A percentile compares a stretch with the other conserved stretches of the same genome.
phyloP scores from a whole-genome alignment of 1,140 invertebrate genomes.

The Maconellicoccus hirsutus region DNA sequence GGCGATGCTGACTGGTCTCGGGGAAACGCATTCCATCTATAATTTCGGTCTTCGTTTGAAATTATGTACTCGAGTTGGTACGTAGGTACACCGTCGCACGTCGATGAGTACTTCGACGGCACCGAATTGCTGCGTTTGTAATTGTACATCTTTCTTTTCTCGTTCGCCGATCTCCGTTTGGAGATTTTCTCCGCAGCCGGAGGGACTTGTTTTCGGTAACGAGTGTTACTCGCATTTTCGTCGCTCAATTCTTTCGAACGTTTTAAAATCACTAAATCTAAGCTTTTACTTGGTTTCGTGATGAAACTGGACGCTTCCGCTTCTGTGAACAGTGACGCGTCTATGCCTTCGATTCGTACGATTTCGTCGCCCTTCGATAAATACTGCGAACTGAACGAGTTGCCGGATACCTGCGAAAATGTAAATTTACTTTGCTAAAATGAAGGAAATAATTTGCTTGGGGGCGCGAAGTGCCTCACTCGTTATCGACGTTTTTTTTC shows the following conservation, averaged over 20 bases:
- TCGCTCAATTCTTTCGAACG: background rate
- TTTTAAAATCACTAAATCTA: background rate
- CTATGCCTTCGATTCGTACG: slow-evolving; percentile 3
- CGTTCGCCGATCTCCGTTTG: background rate
- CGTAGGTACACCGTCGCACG: background rate
- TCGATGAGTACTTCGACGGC: background rate
- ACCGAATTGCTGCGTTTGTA: background rate
- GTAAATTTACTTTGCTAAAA: background rate
- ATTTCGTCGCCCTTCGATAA: background rate
- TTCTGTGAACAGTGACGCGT: background rate
- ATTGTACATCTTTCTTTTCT: background rate
- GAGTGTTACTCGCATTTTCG: background rate
- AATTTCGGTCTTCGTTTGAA: background rate
- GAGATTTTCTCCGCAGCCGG: background rate
- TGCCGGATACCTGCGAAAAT: background rate
- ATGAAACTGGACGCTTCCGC: background rate
- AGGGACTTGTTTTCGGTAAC: background rate
- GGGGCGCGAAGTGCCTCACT: too few species aligned
- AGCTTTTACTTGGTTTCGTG: background rate
- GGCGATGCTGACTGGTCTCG: background rate
- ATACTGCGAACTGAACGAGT: slow-evolving; percentile 15
- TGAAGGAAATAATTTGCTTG: too few species aligned
- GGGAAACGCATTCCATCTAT: background rate
- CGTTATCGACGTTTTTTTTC: too few species aligned
- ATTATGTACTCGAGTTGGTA: background rate